Evolutionary conservation across 2,797 vertebrate genomes (phyloP).

Genomic region (Tokudaia muenninki): DNA sequence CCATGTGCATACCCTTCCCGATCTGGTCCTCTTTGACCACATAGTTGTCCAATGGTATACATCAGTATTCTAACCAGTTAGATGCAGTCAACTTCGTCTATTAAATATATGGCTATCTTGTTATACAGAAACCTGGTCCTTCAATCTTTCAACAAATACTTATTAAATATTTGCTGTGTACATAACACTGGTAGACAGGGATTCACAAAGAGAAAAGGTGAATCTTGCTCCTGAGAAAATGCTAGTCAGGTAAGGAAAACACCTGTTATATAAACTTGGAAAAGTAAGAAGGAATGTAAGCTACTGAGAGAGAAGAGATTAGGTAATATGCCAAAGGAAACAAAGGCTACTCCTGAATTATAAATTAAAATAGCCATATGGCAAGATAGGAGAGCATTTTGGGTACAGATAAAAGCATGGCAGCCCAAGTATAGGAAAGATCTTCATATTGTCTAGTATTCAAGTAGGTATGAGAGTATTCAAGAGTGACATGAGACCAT

Average conservation of each 20-base stretch:
- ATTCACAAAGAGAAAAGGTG: background rate
- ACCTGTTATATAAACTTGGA: background rate
- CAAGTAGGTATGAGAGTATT: background rate
- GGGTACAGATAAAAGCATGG: background rate
- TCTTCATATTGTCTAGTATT: background rate
- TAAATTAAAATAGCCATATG: conserved; percentile 6
- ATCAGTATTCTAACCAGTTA: background rate
- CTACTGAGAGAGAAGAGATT: background rate
- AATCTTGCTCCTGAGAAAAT: background rate
- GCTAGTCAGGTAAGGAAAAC: background rate
- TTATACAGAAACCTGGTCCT: background rate
- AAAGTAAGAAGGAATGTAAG: background rate
- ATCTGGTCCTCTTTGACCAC: background rate
- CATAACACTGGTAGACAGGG: background rate
- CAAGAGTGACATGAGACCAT: background rate
- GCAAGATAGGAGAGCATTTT: background rate
- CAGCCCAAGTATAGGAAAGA: background rate
- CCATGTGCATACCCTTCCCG: background rate
- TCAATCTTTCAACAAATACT: background rate
- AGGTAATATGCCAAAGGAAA: conserved; percentile 1
- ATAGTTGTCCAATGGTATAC: background rate
- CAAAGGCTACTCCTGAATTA: background rate
- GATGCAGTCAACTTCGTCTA: background rate
- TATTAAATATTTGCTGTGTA: background rate
- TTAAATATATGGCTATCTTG: background rate